phyloP scores from a whole-genome alignment of 2,888 invertebrate genomes.

The Cantharis nigra region DNA sequence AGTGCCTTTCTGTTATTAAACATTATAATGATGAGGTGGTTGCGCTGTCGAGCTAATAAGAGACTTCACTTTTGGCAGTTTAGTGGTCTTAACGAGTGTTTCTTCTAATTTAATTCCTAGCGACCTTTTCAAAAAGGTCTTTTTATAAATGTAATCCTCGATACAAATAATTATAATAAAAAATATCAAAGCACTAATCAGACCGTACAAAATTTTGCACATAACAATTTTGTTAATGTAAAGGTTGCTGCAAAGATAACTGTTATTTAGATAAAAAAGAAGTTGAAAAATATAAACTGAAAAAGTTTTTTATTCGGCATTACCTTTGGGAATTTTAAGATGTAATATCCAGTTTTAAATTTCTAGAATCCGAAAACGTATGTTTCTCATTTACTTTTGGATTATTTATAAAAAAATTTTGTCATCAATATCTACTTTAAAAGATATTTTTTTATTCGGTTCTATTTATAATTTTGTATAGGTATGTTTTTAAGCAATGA shows the following conservation, averaged over 20 bases:
- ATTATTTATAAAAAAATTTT: background rate
- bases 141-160: constrained; percentile 4
- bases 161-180: background rate
- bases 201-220: background rate
- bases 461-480: background rate
- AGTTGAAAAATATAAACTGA: constrained; percentile 6
- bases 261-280: background rate
- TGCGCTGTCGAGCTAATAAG: constrained; percentile 21
- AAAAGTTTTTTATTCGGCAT: constrained; percentile 4
- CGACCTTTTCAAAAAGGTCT: constrained; percentile 3
- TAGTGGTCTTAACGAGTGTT: constrained; percentile 19
- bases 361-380: background rate
- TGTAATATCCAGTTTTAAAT: background rate
- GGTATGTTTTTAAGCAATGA: too few relatives aligned
- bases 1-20: constrained; percentile 21
- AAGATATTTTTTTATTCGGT: too few relatives aligned
- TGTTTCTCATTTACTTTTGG: background rate
- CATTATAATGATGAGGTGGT: constrained; percentile 21
- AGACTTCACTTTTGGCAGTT: constrained; percentile 17
- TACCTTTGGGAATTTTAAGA: background rate
- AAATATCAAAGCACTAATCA: background rate
- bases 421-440: background rate
- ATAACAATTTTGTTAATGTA: constrained; percentile 1
- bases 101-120: constrained; percentile 12
- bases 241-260: background rate